Base-by-base conservation (phyloP, 2,888 invertebrate genomes). In the Erannis defoliaria region DNA sequence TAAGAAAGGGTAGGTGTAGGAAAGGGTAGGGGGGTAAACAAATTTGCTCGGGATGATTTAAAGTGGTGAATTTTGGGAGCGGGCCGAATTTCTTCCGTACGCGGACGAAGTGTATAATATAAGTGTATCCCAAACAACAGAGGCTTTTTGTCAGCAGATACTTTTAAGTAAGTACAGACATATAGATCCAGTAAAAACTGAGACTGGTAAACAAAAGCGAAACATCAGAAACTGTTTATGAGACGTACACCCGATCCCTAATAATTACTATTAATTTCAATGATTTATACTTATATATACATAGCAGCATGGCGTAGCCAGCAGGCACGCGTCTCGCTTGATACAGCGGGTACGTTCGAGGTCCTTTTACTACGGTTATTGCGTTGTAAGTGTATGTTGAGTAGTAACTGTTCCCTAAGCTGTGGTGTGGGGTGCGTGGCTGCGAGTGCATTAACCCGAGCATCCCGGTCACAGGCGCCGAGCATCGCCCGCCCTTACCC, bases 401-500 rank as follows among this genome's bases (percentile, higher is more conserved):
- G 16, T 26, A 46, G 21, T 33, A 51, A 49, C 59, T 60, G 54
- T 60, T 9, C 33, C 5, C 21, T 67, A 66, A 62, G 57, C 68
- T 55, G 63, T 62, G 62, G 33, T 61, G 31, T 58, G 67, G 70
- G 68, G 75, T 68, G 75, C 62, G 67, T 67, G 31, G 62, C 66
- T 55, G 63, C 48, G 69, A 72, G 77, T 80, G 67, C 80, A 69
- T 80, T 80, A 74, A 80, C 80, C 80, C 75, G 74, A 69, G 64
- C 59, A 65, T 68, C 73, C 73, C 72, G 74, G 74, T 72, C 77
- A 70, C 55, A 72, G 75, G 53, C 73, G 63, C 63, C 66, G 67
- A 61, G 64, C 62, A 61, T 59, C 60, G 70, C 61, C 71, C 76
- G 77, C 79, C 80, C 81, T 79, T 76, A 73, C 78, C 76, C 78